Percentiles rank a stretch among this genome's conserved stretches.
These are phyloP conservation scores for Typhlichthys eigenmanni DNA, from an alignment of 2,797 vertebrate genomes.

Conservation along the genomic window DNA sequence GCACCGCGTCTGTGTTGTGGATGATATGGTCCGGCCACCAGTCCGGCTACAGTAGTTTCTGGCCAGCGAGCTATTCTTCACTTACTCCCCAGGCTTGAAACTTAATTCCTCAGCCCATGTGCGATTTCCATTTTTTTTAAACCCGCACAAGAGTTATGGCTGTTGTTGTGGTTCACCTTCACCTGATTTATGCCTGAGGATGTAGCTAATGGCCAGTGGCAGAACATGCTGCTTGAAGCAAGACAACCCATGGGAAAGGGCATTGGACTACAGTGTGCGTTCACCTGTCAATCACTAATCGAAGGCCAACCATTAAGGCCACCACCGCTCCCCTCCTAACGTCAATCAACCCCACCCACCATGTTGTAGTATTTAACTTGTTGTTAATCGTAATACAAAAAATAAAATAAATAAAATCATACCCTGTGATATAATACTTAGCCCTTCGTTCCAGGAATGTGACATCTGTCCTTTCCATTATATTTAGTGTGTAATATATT, in stretches of 20 bases:
- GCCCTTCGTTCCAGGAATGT: slow-evolving; percentile 40
- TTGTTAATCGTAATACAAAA: too few species aligned
- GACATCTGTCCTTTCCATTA: slow-evolving; percentile 45
- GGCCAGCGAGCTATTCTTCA: slow-evolving; percentile 23
- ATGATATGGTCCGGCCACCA: slow-evolving; percentile 10
- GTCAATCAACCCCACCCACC: slow-evolving; percentile 1
- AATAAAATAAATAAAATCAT: too few species aligned
- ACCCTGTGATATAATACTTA: too few species aligned
- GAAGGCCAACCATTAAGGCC: slow-evolving; percentile 4
- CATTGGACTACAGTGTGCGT: slow-evolving; percentile 23
- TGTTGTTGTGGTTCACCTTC: slow-evolving; percentile 24
- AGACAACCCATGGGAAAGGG: slow-evolving; percentile 46
- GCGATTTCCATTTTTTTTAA: slow-evolving; percentile 19
- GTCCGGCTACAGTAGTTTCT: slow-evolving; percentile 31
- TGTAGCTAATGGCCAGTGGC: slow-evolving; percentile 43
- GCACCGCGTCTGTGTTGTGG: slow-evolving; percentile 32
- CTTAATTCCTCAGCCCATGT: slow-evolving; percentile 25
- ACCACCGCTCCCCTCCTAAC: slow-evolving; percentile 22
- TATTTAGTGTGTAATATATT: slow-evolving; percentile 30
- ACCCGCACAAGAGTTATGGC: slow-evolving; percentile 44
- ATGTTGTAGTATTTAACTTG: too few species aligned
- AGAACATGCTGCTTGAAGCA: slow-evolving; percentile 38
- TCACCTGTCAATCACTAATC: slow-evolving; percentile 31
- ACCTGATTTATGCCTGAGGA: slow-evolving; percentile 69
- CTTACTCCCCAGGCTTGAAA: slow-evolving; percentile 29